Percentiles rank a stretch among this genome's conserved stretches.
These are phyloP conservation scores for Drosophila mimetica DNA, from an alignment of 2,888 invertebrate species.

Conservation along the genomic window DNA sequence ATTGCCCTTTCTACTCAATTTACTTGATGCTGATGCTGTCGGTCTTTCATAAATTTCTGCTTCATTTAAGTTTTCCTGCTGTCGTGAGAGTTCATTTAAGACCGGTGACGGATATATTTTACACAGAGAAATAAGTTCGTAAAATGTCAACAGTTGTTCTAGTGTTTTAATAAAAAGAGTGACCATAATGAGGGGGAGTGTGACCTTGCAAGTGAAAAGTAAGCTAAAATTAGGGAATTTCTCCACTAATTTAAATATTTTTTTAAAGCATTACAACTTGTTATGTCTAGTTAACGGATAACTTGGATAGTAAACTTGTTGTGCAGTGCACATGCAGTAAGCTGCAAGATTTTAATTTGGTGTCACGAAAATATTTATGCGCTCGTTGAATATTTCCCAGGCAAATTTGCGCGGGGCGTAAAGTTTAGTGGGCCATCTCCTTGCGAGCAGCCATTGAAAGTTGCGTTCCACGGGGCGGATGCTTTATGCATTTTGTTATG, in stretches of 20 bases:
- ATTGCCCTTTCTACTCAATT: constrained; percentile 47
- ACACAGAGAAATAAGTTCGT: not conserved
- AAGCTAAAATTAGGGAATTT: not conserved
- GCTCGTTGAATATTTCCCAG: constrained; percentile 17
- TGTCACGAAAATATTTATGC: constrained; percentile 33
- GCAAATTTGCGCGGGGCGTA: constrained; percentile 26
- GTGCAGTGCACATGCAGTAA: not conserved
- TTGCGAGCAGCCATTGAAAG: constrained; percentile 30
- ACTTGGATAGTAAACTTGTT: not conserved
- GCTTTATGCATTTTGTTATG: constrained; percentile 73
- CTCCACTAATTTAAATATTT: too few relatives aligned
- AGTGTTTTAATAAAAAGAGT: not conserved
- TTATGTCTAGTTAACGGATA: not conserved
- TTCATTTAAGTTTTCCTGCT: constrained; percentile 35
- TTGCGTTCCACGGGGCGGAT: constrained; percentile 57
- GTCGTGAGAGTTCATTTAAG: constrained; percentile 21
- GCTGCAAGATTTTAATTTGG: constrained; percentile 38
- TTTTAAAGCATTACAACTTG: too few relatives aligned
- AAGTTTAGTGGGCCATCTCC: constrained; percentile 33
- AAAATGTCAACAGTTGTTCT: too few relatives aligned
- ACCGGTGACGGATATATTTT: not conserved
- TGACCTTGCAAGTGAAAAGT: not conserved
- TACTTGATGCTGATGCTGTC: constrained; percentile 37
- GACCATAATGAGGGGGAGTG: too few relatives aligned
- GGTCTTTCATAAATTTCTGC: constrained; percentile 44